These are phyloP conservation scores for Erpobdella octoculata DNA, from an alignment of 2,888 invertebrate species.

Conservation along the genomic window DNA sequence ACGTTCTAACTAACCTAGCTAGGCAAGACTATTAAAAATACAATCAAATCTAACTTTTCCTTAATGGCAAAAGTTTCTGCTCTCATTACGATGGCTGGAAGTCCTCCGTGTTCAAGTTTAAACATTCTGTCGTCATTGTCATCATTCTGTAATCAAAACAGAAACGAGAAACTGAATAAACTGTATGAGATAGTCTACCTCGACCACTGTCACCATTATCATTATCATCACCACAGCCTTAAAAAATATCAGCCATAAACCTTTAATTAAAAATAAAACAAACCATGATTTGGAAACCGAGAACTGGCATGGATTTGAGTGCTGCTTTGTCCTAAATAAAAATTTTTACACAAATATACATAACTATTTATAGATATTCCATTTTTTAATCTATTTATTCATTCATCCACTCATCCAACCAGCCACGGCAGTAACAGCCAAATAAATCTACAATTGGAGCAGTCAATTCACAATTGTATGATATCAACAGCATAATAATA, in stretches of 20 bases:
- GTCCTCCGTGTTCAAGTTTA: slow-evolving; percentile 54
- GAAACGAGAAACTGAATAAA: not conserved
- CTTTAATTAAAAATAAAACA: slow-evolving; percentile 28
- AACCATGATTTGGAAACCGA: slow-evolving; percentile 55
- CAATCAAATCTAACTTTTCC: not conserved
- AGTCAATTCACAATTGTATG: too few species aligned
- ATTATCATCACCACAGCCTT: not conserved
- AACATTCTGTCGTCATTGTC: slow-evolving; percentile 49
- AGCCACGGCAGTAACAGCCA: too few species aligned
- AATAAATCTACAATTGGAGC: too few species aligned
- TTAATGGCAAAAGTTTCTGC: slow-evolving; percentile 47
- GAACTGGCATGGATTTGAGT: slow-evolving; percentile 54
- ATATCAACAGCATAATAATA: too few species aligned
- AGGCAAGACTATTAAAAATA: slow-evolving; percentile 41
- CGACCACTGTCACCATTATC: not conserved
- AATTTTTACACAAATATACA: too few species aligned
- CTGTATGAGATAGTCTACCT: not conserved
- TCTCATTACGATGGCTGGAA: slow-evolving; percentile 53
- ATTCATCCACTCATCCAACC: too few species aligned
- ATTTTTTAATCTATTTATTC: too few species aligned
- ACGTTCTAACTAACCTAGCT: slow-evolving; percentile 46
- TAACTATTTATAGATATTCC: too few species aligned
- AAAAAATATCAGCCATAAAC: not conserved
- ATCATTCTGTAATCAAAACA: not conserved
- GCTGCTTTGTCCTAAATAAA: slow-evolving; percentile 55